Evolutionary conservation across 2,113 vertebrate genomes (phyloP), one percentile per base, ranked within the genome.

Genomic region (Phaethon lepturus): DNA sequence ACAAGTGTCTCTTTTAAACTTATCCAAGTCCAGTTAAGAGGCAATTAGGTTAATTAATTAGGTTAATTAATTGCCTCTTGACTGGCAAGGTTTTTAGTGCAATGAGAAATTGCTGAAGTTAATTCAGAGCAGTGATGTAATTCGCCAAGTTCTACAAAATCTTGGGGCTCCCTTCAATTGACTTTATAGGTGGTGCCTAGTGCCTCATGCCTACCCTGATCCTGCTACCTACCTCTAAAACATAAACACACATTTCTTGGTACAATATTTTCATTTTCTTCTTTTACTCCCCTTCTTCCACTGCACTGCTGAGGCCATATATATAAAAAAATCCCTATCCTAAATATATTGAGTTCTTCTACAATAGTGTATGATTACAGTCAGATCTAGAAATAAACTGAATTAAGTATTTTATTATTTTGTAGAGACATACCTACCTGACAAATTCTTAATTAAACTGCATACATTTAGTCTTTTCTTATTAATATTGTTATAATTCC

Each of bases 21-120:
- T 86, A 79, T 55, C 62, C 23, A 75, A 59, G 85, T 88, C 58
- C 74, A 79, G 81, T 82, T 82, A 95, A 92, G 58, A 88, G 53
- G 28, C 26, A 94, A 73, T 88, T 75, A 86, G 56, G 26, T 85
- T 90, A 96, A 94, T 94, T 89, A 89, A 81, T 78, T 60, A 55
- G 31, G n/a, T 73, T 90, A 94, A 96, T 87, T 92, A 78, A 78
- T 93, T 85, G n/a, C n/a, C 11, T 82, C 8, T 82, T 93, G 31
- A 19, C 53, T 93, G 69, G 52, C 31, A 82, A 87, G n/a, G 13
- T 71, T 92, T 97, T 74, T 64, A 87, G 38, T 3, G 45, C 28
- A 67, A 17, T 44, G 52, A 94, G 64, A 93, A 87, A 82, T 69
- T n/a, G 7, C 4, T 90, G 6, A 50, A 26, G 31, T 75, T 75